Conservation (phyloP, 2,113 vertebrate species). For the Oncorhynchus tshawytscha region DNA sequence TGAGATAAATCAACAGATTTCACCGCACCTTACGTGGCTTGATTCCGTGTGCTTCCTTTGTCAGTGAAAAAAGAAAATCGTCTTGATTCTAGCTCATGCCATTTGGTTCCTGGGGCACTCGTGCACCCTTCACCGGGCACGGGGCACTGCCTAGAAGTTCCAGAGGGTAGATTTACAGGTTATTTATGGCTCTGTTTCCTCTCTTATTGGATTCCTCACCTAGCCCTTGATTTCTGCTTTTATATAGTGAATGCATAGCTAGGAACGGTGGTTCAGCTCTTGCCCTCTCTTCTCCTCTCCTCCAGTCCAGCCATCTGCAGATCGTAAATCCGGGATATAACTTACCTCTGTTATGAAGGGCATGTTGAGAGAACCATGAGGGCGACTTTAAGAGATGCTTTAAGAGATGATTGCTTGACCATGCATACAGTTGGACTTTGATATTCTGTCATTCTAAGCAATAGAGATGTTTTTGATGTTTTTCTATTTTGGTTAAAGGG, state of each 20-base stretch:
- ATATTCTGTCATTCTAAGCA: conserved; percentile 50
- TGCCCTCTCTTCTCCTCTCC: conserved; percentile 45
- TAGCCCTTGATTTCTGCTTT: conserved; percentile 52
- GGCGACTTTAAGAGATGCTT: conserved; percentile 65
- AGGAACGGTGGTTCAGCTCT: conserved; percentile 29
- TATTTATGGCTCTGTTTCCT: conserved; percentile 53
- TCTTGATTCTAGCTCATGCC: conserved; percentile 40
- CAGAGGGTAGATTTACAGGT: conserved; percentile 51
- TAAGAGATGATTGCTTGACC: conserved; percentile 68
- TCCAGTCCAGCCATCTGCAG: conserved; percentile 61
- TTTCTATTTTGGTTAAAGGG: neutral
- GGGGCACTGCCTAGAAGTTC: conserved; percentile 53
- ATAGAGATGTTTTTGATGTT: conserved; percentile 43
- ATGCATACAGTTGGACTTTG: conserved; percentile 59
- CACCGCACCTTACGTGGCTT: neutral
- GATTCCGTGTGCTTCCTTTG: neutral
- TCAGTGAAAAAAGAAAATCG: neutral
- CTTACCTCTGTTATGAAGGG: conserved; percentile 55
- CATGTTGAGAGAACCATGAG: conserved; percentile 58
- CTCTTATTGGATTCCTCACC: conserved; percentile 52
- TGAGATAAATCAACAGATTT: too few species aligned
- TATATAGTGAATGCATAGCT: conserved; percentile 53
- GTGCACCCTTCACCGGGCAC: conserved; percentile 45
- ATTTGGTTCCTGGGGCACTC: conserved; percentile 24
- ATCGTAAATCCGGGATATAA: conserved; percentile 64